Percentiles rank a stretch among this genome's conserved stretches.
Conservation (phyloP, 2,113 vertebrate genomes). For the Laticauda laticaudata region DNA sequence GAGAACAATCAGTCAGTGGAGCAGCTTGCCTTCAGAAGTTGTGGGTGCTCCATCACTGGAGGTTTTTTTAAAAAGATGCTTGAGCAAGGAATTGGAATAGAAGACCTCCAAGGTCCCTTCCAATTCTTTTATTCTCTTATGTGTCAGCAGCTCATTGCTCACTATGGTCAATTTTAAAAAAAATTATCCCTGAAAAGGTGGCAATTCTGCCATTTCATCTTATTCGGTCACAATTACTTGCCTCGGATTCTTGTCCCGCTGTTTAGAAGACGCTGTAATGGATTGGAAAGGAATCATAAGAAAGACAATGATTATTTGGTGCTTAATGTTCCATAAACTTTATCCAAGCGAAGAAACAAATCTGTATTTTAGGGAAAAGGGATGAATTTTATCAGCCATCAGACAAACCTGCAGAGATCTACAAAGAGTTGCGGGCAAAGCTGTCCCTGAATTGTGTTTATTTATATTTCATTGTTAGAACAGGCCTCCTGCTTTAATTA, state of each 20-base stretch:
- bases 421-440: not conserved
- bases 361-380: conserved; percentile 5
- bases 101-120: too few relatives aligned
- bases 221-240: conserved; percentile 68
- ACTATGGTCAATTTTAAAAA: conserved; percentile 57
- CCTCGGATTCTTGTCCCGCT: conserved; percentile 42
- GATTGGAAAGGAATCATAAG: conserved; percentile 24
- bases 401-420: not conserved
- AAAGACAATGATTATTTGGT: conserved; percentile 47
- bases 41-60: too few relatives aligned
- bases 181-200: conserved; percentile 60
- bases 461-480: not conserved
- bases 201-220: conserved; percentile 43
- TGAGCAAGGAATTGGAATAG: too few relatives aligned
- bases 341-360: not conserved
- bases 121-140: not conserved
- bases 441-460: not conserved
- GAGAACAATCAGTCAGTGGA: too few relatives aligned
- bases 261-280: conserved; percentile 34
- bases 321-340: conserved; percentile 52
- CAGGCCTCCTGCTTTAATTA: not conserved
- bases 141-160: conserved; percentile 55
- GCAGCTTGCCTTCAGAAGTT: too few relatives aligned
- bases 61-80: too few relatives aligned
- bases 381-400: not conserved